A percentile compares a stretch with the other conserved stretches of the same genome.
Conservation (phyloP, 2,113 vertebrate genomes). For the Equus przewalskii region DNA sequence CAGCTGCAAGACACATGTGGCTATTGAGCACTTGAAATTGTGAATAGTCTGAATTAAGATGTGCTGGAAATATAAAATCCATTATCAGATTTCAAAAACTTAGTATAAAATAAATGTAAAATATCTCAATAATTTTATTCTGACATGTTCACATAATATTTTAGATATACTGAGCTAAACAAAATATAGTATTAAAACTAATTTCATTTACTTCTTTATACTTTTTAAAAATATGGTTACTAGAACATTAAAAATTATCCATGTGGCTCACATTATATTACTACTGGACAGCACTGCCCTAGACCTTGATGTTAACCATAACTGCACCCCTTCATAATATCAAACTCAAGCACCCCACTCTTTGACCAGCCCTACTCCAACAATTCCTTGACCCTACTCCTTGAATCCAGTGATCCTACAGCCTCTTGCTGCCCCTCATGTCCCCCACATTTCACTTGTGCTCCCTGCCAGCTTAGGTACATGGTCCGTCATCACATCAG, state of each 20-base stretch:
- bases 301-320: background rate
- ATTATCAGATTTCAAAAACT: background rate
- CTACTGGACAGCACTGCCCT: background rate
- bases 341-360: background rate
- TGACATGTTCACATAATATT: background rate
- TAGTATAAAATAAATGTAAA: background rate
- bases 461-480: background rate
- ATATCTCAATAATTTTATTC: background rate
- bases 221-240: background rate
- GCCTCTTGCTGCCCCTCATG: background rate
- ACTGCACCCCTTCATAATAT: too few species aligned
- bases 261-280: background rate
- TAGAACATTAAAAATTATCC: background rate
- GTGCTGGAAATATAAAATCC: background rate
- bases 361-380: background rate
- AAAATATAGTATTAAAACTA: background rate
- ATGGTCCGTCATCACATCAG: background rate
- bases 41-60: background rate
- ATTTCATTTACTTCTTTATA: background rate
- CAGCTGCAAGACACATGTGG: background rate
- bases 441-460: background rate
- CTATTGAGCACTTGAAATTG: background rate
- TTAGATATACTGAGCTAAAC: background rate
- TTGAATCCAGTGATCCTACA: background rate
- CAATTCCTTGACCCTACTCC: background rate